Conservation (phyloP, 1,140 invertebrate species). For the Monochamus saltuarius region DNA sequence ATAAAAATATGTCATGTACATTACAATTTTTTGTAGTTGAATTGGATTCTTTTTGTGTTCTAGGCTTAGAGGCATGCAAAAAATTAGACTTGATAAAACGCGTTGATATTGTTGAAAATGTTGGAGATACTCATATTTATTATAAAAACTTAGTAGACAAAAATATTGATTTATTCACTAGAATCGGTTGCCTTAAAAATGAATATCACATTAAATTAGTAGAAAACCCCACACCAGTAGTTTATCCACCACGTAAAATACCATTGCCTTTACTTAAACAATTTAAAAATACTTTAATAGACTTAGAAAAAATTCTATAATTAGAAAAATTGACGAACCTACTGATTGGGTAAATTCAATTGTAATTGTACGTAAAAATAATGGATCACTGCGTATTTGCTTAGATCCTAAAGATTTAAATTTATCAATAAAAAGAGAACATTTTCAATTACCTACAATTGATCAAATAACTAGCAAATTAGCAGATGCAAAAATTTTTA, state of each 20-base stretch:
- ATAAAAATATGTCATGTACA: conserved; percentile 14
- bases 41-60: background rate
- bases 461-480: conserved; percentile 52
- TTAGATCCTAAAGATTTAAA: conserved; percentile 57
- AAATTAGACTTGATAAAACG: conserved; percentile 19
- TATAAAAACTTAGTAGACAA: conserved; percentile 3
- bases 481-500: conserved; percentile 50
- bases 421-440: conserved; percentile 49
- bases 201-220: conserved; percentile 18
- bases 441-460: conserved; percentile 50
- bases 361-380: conserved; percentile 52
- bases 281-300: conserved; percentile 10
- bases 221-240: conserved; percentile 14
- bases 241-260: conserved; percentile 21
- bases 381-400: conserved; percentile 53
- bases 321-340: too few relatives aligned
- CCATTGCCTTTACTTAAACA: conserved; percentile 12
- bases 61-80: conserved; percentile 2
- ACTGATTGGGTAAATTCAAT: conserved; percentile 55
- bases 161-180: conserved; percentile 4
- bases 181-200: conserved; percentile 3
- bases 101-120: conserved; percentile 7
- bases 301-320: too few relatives aligned
- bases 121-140: too few relatives aligned
- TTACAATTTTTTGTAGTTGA: conserved; percentile 23